Base-by-base conservation (phyloP, 2,888 invertebrate genomes). In the Scaptomyza parva region DNA sequence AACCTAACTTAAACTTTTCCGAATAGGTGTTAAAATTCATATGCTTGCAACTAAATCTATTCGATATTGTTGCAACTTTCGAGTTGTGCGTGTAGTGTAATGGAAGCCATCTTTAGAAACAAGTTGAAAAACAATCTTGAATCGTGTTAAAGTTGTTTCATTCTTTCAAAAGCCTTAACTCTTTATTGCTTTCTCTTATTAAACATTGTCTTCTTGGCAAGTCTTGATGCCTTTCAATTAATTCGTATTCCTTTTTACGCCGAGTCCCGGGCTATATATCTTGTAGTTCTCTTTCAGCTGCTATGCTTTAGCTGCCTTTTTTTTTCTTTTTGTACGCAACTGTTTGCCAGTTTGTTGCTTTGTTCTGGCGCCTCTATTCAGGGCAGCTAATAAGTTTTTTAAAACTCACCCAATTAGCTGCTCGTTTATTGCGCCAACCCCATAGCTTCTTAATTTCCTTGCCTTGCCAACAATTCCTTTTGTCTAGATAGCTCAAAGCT, bases 381-480 rank as follows among this genome's bases (percentile, higher is more conserved):
- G 44, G 50, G 40, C 53, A 68, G 48, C 62, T 81, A 78, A 78
- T 81, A 78, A 78, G 78, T 74, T 66, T 68, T 61, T 72, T 60
- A 58, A 64, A 62, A 71, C 47, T 71, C 85, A 67, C 54, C 71
- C 85, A 81, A 85, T 81, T 81, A 82, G 66, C 82, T 70, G 55
- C 67, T 76, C 70, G 79, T 65, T 78, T 64, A 63, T 59, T 65
- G 45, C 57, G n/a, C n/a, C n/a, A 61, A 54, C 57, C 58, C 57
- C 58, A 61, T 51, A 60, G 26, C 57, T 58, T 57, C 45, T 74
- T 74, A 40, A 65, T 65, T 61, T 74, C 60, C 57, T 39, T 55
- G 39, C 55, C 41, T 57, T 43, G 65, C 70, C 50, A 74, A 61
- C 73, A 67, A 55, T 53, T 75, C 62, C 64, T 39, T 65, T 65